Evolutionary conservation across 2,797 vertebrate genomes (phyloP).

Genomic region (Arctocebus calabarensis): DNA sequence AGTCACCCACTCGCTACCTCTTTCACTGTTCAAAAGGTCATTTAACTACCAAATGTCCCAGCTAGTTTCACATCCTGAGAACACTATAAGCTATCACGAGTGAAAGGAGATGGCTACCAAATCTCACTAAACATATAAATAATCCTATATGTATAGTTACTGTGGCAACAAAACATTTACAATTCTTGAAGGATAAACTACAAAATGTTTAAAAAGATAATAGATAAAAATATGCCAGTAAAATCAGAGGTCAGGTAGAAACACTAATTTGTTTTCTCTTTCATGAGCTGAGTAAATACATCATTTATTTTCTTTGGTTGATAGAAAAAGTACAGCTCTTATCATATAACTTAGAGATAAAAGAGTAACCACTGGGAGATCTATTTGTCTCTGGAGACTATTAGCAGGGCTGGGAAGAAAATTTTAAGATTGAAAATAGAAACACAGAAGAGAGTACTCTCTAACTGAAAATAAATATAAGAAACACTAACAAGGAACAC

Average conservation of each 20-base stretch:
- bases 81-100: no score
- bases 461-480: neutral
- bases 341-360: neutral
- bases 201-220: neutral
- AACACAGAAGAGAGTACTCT: neutral
- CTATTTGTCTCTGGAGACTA: neutral
- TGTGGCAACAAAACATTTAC: neutral
- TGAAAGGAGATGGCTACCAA: neutral
- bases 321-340: neutral
- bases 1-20: neutral
- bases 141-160: neutral
- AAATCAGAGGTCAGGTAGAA: neutral
- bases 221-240: neutral
- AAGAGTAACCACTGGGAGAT: neutral
- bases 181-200: neutral
- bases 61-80: neutral
- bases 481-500: neutral
- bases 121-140: neutral
- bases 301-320: neutral
- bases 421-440: neutral
- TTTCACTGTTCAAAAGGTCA: accelerated
- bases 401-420: neutral
- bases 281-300: neutral
- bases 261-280: neutral
- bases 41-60: neutral